Evolutionary conservation across 2,797 vertebrate species (phyloP).

Genomic region (Pangasius macronema): DNA sequence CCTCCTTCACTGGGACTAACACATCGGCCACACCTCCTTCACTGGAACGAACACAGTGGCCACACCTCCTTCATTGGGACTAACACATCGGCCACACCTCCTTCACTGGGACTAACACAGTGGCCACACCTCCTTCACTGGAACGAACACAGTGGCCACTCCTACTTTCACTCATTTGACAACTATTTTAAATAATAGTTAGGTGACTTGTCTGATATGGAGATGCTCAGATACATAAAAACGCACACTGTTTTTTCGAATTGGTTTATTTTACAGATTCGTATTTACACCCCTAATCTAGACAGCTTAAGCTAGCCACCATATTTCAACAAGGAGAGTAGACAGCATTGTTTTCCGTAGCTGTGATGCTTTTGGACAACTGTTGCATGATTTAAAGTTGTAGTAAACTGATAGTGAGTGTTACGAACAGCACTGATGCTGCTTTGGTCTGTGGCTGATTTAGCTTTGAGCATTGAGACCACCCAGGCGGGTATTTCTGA

Average conservation of each 20-base stretch:
- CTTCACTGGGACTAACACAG: background rate
- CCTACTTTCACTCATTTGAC: background rate
- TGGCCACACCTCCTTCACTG: background rate
- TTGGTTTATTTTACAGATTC: background rate
- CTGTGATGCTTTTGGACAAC: background rate
- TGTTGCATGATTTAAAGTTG: background rate
- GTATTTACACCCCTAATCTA: background rate
- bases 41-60: background rate
- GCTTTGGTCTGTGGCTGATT: background rate
- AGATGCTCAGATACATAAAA: background rate
- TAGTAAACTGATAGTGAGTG: background rate
- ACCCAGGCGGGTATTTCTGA: slow-evolving; percentile 5
- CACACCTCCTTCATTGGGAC: background rate
- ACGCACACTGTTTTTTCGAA: background rate
- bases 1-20: background rate
- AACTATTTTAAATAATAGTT: background rate
- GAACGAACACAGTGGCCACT: background rate
- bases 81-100: background rate
- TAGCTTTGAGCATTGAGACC: slow-evolving; percentile 3
- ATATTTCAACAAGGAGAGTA: background rate
- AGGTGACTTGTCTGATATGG: background rate
- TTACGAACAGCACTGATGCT: background rate
- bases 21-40: background rate
- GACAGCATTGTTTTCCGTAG: background rate
- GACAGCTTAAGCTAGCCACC: background rate